Evolutionary conservation across 2,888 invertebrate genomes (phyloP), one percentile per base, ranked within the genome.

Genomic region (Ornithoptera priamus): DNA sequence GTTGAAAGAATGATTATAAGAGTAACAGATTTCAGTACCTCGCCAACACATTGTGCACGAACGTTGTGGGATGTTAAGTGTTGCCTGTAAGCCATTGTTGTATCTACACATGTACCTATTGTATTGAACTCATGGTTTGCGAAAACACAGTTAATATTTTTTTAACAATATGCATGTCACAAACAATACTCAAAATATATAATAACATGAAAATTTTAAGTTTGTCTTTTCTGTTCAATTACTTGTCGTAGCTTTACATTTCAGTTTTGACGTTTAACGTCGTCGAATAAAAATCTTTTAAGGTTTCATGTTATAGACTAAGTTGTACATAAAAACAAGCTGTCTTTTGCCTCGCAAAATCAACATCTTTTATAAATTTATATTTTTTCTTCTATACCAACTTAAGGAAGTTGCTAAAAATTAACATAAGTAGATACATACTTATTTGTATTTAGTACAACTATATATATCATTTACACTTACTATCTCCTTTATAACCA

Each of bases 11-110:
- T 20, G 20, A 59, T 18, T 30, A n/a, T 67, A 57, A 42, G 56
- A 24, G 15, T 39, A 30, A 46, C 69, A 58, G 57, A 62, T 17
- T 42, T 53, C 50, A 22, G 62, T 60, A 67, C 15, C 46, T 69
- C 56, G 24, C 17, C 30, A 53, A 65, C 42, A 22, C 22, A 18
- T 75, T 74, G 75, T 88, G 89, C 89, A 90, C 88, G 88, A 84
- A 77, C 82, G 80, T 85, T 82, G 80, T 83, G 85, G 84, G 82
- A 86, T 81, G 81, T 81, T 89, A 83, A 83, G 84, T 90, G 88
- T 90, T 89, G 88, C 90, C 87, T 88, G 86, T 80, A 78, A 53
- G 50, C 39, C 39, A 50, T 67, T 68, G 12, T 61, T 65, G 61
- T 61, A 57, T 46, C 50, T 50, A 63, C 17, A 61, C 53, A 56